phyloP scores from a whole-genome alignment of 2,797 vertebrate species.

The Ptychobarbus kaznakovi region DNA sequence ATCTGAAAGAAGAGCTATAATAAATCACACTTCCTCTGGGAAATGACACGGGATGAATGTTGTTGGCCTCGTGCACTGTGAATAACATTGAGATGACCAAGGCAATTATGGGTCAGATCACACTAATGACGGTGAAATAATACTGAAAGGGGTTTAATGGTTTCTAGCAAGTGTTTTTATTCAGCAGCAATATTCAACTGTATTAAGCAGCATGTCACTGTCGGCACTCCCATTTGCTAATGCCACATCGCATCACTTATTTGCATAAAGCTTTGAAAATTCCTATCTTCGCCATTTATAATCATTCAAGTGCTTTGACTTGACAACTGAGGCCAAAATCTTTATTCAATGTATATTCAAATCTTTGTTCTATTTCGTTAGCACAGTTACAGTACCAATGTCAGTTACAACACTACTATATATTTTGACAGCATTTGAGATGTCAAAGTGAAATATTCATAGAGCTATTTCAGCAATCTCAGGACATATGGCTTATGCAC shows the following conservation, averaged over 20 bases:
- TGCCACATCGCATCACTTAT: not conserved
- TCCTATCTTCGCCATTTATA: not conserved
- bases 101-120: constrained; percentile 39
- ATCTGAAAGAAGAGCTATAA: constrained; percentile 4
- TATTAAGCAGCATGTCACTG: not conserved
- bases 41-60: constrained; percentile 59
- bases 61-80: constrained; percentile 35
- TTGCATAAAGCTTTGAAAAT: not conserved
- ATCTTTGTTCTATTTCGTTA: not conserved
- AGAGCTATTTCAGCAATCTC: not conserved
- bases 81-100: constrained; percentile 23
- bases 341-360: not conserved
- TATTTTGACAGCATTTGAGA: not conserved
- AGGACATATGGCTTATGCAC: not conserved
- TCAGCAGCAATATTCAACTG: not conserved
- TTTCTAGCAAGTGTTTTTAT: not conserved
- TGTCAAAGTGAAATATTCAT: not conserved
- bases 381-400: not conserved
- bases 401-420: not conserved
- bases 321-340: not conserved
- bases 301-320: not conserved
- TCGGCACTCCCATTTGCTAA: not conserved
- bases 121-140: not conserved
- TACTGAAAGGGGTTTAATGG: not conserved
- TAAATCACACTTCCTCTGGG: constrained; percentile 38